Evolutionary conservation across 2,797 vertebrate genomes (phyloP), one percentile per base, ranked within the genome.

Genomic region (Salarias fasciatus): DNA sequence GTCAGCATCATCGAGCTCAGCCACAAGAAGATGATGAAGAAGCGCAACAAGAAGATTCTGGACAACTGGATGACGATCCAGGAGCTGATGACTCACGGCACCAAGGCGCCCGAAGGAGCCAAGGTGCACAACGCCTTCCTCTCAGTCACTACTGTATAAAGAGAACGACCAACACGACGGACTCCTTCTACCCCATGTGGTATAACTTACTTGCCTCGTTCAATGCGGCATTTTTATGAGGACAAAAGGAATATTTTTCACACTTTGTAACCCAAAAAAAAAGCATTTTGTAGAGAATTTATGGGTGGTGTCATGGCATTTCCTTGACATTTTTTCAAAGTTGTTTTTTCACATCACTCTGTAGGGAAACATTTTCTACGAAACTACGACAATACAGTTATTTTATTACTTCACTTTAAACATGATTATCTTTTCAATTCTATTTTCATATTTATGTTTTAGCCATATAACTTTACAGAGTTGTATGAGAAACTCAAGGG

Each of bases 31-130:
- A 98, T 99, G 97, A 95, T 99, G 96, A 98, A 96, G 84, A 97
- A 95, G 74, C 93, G 97, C 14, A 98, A 98, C 88, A 96, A 96
- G 91, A 99, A 98, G 89, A 98, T 99, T 76, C 90, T 99, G 76
- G 97, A 99, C 91, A 99, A 97, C 90, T 99, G 97, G 97, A 98
- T 99, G 97, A 99, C 97, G 77, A 98, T 99, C 87, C 97, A 99
- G 91, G 97, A 99, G 90, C 90, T 99, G 73, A 97, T 99, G 96
- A 97, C 94, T 63, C 97, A 99, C 0, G 97, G 97, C 72, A 95
- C 95, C 60, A 94, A 95, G 81, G 95, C 95, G 41, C 96, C 96
- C 3, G 96, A 98, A 0, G 95, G 95, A 80, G 93, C 94, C 1
- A 94, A 93, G 88, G 94, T 97, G 37, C 95, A 96, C 71, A 98